Base-by-base conservation (phyloP, 1,140 invertebrate species). In the Dendroctonus valens region DNA sequence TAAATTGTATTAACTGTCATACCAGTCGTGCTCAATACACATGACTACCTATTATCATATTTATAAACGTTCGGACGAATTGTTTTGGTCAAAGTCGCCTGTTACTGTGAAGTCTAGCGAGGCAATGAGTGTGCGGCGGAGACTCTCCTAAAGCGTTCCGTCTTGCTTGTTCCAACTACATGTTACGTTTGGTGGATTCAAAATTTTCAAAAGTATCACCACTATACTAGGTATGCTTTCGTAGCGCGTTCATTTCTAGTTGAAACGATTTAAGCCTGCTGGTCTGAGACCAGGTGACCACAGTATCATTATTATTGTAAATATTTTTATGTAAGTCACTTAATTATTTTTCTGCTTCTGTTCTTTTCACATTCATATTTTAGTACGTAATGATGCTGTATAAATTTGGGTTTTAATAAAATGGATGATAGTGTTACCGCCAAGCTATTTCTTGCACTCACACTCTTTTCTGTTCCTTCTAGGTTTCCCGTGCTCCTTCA, bases 341-440 rank as follows among this genome's bases (percentile, higher is more conserved):
- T 76, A 75, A 76, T 77, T 77, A 67, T 71, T 74, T 74, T 76
- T 76, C 41, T 69, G 75, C 74, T 78, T 77, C 69, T 72, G 74
- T 78, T 77, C 70, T 76, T 78, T 77, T 75, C 76, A 77, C 72
- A 72, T 77, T 77, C 74, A 74, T 77, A 74, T 78, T 77, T 77
- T 77, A 73, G 72, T 75, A 76, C 66, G 68, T 75, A 77, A 76
- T 65, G 68, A 74, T 74, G 76, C 74, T 77, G 76, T 78, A 78
- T 71, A 78, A 76, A 77, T 78, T 78, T 78, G 73, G 76, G 76
- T 77, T 78, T 77, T 76, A 77, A 77, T 76, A 77, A 78, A 78
- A 77, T 77, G 73, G 75, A 78, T 77, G 72, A 78, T 76, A 77
- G 75, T 76, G 77, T 72, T 74, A 72, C 11, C 26, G 26, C 26